phyloP scores from a whole-genome alignment of 2,797 vertebrate species.

The Microtus agrestis region DNA sequence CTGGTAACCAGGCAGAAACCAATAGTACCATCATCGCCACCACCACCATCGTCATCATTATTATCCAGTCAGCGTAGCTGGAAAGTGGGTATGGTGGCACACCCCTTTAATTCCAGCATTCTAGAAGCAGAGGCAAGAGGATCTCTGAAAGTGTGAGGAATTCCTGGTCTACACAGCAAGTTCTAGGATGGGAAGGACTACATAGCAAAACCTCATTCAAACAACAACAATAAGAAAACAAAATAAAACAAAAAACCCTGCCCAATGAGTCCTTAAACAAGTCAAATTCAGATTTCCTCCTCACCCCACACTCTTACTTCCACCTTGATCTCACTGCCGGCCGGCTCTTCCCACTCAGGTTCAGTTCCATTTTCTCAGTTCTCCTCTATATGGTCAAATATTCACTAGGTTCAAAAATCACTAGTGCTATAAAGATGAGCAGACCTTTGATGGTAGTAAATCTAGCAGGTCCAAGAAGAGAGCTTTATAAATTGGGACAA shows the following conservation, averaged over 20 bases:
- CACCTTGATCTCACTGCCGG: background rate
- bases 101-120: background rate
- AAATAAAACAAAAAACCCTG: background rate
- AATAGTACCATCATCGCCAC: background rate
- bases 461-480: conserved; percentile 54
- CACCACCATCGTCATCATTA: background rate
- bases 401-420: background rate
- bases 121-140: background rate
- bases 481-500: conserved; percentile 34
- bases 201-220: background rate
- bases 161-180: background rate
- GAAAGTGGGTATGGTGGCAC: background rate
- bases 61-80: background rate
- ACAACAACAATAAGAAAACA: background rate
- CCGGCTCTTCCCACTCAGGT: background rate
- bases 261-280: background rate
- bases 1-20: background rate
- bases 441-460: background rate
- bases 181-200: background rate
- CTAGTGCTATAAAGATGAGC: background rate
- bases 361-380: conserved; percentile 54
- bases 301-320: background rate
- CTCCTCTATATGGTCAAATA: background rate
- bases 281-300: conserved; percentile 36
- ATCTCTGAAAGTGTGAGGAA: background rate